Evolutionary conservation across 2,888 invertebrate species (phyloP), one percentile per base, ranked within the genome.

Genomic region (Bombyx huttoni): DNA sequence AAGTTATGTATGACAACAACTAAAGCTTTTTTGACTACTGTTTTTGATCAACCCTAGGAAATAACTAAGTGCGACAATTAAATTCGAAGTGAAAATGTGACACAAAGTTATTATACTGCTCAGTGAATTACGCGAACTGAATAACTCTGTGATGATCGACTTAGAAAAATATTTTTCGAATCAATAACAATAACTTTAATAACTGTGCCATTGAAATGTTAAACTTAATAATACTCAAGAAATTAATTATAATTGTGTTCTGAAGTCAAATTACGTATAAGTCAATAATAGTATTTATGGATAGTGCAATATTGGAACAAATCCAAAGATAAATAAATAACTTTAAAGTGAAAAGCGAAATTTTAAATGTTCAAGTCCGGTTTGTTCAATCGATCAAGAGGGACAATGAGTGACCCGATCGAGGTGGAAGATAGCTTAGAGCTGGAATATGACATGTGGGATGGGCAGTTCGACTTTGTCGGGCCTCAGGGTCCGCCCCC

Each of bases 391-490:
- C 86, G 85, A 62, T 80, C 86, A 56, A 74, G 75, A 65, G 79
- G 75, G 66, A 65, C 77, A 62, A 87, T 88, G 86, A 81, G 79
- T 68, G 88, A 88, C 58, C 70, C 78, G 47, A 70, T 84, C 53
- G 89, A 89, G 52, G 81, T 81, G 57, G 89, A 83, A 69, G 91
- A 91, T 63, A 91, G 90, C 70, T 78, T 92, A 66, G 94, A 94
- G 70, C 89, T 95, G 79, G 94, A 94, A 78, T 94, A 94, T 78
- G 95, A 96, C 73, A 92, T 95, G 92, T 96, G 95, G 95, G 94
- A 95, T 76, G 95, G 95, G 54, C 95, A 95, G 84, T 96, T 96
- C 70, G 94, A 95, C 82, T 94, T 95, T 80, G 91, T 94, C 64
- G 94, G 94, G 48, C 89, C 91, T 9, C 89, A 89, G 64, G 85